Evolutionary conservation across 2,888 invertebrate species (phyloP).

Genomic region (Apodemia mormo): DNA sequence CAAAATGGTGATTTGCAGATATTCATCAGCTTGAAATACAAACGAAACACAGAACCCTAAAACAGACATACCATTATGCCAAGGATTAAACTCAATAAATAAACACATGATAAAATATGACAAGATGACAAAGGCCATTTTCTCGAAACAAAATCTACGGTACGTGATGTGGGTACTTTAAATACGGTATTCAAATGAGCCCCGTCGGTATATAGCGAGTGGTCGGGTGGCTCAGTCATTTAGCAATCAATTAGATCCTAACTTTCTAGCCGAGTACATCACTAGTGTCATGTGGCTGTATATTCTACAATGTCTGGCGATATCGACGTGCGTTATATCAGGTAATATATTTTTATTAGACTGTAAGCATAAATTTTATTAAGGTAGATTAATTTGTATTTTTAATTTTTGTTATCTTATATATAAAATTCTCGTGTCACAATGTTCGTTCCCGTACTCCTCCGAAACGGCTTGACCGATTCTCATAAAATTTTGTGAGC

Average conservation of each 20-base stretch:
- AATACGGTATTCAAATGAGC: constrained; percentile 48
- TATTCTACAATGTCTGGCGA: neutral
- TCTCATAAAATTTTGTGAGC: too few species aligned
- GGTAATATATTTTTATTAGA: neutral
- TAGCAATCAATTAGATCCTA: neutral
- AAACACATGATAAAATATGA: constrained; percentile 18
- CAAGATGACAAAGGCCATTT: constrained; percentile 29
- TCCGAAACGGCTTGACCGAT: too few species aligned
- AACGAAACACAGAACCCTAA: neutral
- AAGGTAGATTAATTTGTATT: too few species aligned
- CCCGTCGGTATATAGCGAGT: constrained; percentile 40
- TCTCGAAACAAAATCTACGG: constrained; percentile 24
- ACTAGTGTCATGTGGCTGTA: constrained; percentile 4
- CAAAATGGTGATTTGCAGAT: too few species aligned
- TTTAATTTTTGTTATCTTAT: too few species aligned
- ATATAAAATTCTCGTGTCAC: too few species aligned
- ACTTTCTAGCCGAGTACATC: neutral
- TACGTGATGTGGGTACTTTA: constrained; percentile 55
- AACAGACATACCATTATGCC: neutral
- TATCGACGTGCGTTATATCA: neutral
- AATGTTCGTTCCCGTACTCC: too few species aligned
- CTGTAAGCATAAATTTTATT: too few species aligned
- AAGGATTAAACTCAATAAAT: neutral
- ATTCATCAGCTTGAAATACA: too few species aligned
- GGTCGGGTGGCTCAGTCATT: neutral